Conservation (phyloP, 64 coral and sea anemone genomes). For the Stichodactyla mertensii region DNA sequence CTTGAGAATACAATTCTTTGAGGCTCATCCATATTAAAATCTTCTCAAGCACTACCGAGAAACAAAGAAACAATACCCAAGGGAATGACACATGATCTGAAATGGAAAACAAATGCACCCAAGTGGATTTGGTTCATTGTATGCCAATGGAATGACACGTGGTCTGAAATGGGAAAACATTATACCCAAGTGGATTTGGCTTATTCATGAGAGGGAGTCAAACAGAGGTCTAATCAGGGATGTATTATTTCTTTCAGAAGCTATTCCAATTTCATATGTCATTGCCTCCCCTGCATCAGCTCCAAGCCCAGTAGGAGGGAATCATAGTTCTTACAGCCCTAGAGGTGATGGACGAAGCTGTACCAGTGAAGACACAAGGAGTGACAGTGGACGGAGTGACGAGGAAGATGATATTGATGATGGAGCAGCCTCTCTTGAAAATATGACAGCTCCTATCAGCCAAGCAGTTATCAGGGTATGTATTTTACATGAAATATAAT, state of each 20-base stretch:
- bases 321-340: constrained; percentile 68
- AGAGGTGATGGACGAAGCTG: constrained; percentile 79
- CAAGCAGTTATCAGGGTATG: constrained; percentile 74
- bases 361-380: constrained; percentile 86
- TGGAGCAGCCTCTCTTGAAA: constrained; percentile 33
- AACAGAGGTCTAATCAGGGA: no score
- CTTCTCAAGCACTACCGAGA: no score
- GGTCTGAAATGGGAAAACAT: no score
- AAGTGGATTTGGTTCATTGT: no score
- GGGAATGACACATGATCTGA: no score
- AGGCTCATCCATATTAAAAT: no score
- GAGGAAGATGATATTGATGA: constrained; percentile 88
- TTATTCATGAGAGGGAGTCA: no score
- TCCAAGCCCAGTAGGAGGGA: constrained; percentile 41
- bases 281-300: constrained; percentile 62
- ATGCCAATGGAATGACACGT: no score
- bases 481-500: neutral
- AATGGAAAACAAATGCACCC: no score
- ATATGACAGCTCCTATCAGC: constrained; percentile 20
- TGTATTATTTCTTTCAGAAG: constrained; percentile 31
- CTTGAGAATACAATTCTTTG: no score
- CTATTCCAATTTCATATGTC: constrained; percentile 85
- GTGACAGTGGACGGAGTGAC: constrained; percentile 87
- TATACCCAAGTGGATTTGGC: no score
- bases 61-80: no score